These are phyloP conservation scores for Sitophilus oryzae DNA, from an alignment of 1,140 invertebrate genomes.

Conservation along the genomic window DNA sequence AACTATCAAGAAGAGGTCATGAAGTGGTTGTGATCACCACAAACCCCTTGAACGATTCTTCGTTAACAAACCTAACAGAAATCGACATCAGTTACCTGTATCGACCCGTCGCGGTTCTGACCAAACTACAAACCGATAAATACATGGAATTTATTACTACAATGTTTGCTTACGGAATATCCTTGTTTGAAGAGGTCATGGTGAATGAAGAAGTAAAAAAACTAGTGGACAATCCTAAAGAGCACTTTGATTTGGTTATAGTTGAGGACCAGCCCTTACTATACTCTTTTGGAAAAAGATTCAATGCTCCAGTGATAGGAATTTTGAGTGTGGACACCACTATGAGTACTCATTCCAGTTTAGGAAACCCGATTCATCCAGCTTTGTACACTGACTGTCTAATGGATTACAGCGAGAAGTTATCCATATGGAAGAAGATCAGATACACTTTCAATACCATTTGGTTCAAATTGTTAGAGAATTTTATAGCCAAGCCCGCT, in stretches of 20 bases:
- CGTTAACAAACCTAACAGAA: conserved; percentile 22
- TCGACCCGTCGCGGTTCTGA: not conserved
- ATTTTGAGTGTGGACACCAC: not conserved
- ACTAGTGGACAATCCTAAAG: not conserved
- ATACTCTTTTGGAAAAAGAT: not conserved
- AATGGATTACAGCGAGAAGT: not conserved
- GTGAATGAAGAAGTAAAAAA: not conserved
- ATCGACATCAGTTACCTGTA: conserved; percentile 21
- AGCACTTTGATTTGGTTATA: not conserved
- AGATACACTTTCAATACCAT: not conserved
- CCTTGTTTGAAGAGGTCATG: not conserved
- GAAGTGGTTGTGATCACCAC: conserved; percentile 16
- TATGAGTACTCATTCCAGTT: not conserved
- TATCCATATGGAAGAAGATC: not conserved
- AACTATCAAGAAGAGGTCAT: not conserved
- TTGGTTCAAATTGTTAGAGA: not conserved
- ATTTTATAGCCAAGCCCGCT: not conserved
- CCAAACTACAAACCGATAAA: not conserved
- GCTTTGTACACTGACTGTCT: not conserved
- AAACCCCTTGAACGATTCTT: conserved; percentile 22
- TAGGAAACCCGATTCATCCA: conserved; percentile 5
- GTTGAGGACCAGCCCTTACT: not conserved
- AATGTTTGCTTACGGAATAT: not conserved
- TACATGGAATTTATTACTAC: not conserved
- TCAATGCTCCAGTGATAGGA: no score